Conservation (phyloP, 2,113 vertebrate genomes). For the Silurus asotus region DNA sequence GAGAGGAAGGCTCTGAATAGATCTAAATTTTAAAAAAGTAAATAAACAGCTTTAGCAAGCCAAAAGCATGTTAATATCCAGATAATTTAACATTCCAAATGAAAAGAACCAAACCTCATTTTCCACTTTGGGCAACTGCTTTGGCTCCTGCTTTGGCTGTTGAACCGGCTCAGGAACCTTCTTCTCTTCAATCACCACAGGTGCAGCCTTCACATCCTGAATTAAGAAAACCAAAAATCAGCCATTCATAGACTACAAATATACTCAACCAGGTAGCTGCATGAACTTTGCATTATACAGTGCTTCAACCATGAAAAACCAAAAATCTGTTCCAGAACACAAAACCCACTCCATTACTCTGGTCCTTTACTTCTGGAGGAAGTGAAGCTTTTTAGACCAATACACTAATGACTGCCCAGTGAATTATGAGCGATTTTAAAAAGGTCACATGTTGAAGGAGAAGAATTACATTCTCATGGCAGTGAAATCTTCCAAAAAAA, state of each 20-base stretch:
- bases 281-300: too few relatives aligned
- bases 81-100: neutral
- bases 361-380: neutral
- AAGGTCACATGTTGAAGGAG: too few relatives aligned
- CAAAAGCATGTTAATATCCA: neutral
- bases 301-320: too few relatives aligned
- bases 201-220: slow-evolving; percentile 61
- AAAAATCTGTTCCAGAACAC: too few relatives aligned
- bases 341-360: too few relatives aligned
- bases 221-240: neutral
- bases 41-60: neutral
- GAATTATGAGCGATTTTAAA: too few relatives aligned
- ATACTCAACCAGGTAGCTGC: too few relatives aligned
- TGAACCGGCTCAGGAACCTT: slow-evolving; percentile 44
- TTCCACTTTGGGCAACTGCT: slow-evolving; percentile 31
- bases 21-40: slow-evolving; percentile 37
- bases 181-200: slow-evolving; percentile 57
- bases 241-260: neutral
- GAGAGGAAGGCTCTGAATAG: slow-evolving; percentile 63
- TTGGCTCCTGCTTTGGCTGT: slow-evolving; percentile 46
- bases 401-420: too few relatives aligned
- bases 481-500: neutral
- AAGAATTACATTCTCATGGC: neutral
- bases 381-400: neutral
- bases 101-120: slow-evolving; percentile 47